Conservation (phyloP, 2,888 invertebrate species). For the Phalera bucephala region DNA sequence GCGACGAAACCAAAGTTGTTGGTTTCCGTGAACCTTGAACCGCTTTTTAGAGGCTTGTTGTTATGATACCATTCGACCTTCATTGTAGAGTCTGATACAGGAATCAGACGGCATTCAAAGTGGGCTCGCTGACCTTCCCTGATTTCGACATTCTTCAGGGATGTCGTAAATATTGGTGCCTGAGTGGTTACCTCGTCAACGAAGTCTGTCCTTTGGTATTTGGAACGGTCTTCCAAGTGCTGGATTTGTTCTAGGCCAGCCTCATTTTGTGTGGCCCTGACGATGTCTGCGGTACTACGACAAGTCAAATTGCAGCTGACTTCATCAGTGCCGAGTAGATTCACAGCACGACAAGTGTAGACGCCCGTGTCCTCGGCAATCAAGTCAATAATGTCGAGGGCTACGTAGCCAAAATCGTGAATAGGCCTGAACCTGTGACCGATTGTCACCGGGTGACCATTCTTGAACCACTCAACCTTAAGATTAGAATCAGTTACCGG, state of each 20-base stretch:
- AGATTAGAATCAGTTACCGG: constrained; percentile 98
- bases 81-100: constrained; percentile 96
- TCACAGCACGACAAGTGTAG: constrained; percentile 97
- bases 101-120: constrained; percentile 96
- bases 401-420: constrained; percentile 99
- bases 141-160: constrained; percentile 94
- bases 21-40: constrained; percentile 97
- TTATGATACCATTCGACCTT: constrained; percentile 98
- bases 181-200: constrained; percentile 93
- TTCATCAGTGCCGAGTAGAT: constrained; percentile 94
- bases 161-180: constrained; percentile 96
- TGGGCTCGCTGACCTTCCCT: constrained; percentile 97
- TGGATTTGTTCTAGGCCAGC: constrained; percentile 95
- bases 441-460: constrained; percentile 96
- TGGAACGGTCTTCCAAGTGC: constrained; percentile 92
- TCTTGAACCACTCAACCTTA: constrained; percentile 98
- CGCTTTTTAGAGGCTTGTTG: constrained; percentile 93
- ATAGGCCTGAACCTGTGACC: constrained; percentile 98
- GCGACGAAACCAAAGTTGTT: constrained; percentile 99
- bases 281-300: constrained; percentile 90
- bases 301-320: constrained; percentile 89
- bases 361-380: constrained; percentile 97
- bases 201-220: constrained; percentile 88
- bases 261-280: constrained; percentile 94
- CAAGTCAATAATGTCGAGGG: constrained; percentile 96